phyloP scores from a whole-genome alignment of 2,888 invertebrate genomes.

The Tinea semifulvella region DNA sequence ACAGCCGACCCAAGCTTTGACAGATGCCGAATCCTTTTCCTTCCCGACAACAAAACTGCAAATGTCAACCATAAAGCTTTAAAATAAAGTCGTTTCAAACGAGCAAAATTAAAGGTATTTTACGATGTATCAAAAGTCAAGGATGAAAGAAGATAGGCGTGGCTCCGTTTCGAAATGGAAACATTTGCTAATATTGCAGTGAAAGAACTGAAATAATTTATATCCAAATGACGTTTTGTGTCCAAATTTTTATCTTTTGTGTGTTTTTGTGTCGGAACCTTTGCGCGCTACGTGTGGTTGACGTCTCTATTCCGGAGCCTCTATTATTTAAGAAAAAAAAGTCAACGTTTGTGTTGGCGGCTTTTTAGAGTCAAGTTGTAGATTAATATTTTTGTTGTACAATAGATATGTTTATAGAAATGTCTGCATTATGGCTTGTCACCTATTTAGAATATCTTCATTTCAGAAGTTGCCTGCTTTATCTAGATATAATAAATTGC shows the following conservation, averaged over 20 bases:
- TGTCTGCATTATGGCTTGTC: no score
- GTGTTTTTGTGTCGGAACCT: constrained; percentile 52
- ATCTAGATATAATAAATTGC: no score
- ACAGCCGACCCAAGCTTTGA: constrained; percentile 9
- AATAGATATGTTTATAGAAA: constrained; percentile 1
- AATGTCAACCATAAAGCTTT: not conserved
- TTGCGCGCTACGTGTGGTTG: constrained; percentile 50
- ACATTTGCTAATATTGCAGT: constrained; percentile 67
- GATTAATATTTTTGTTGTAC: constrained; percentile 12
- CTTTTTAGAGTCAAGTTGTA: constrained; percentile 1
- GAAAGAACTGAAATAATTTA: constrained; percentile 66
- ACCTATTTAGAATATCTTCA: no score
- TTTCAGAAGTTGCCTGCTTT: no score
- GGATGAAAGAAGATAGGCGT: constrained; percentile 35
- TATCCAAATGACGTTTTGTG: constrained; percentile 63
- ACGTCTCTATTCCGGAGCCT: constrained; percentile 57
- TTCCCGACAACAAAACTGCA: not conserved
- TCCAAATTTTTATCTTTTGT: constrained; percentile 59
- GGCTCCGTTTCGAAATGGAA: constrained; percentile 58
- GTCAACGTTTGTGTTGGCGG: not conserved
- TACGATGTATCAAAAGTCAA: not conserved
- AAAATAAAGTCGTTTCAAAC: not conserved
- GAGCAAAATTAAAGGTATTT: not conserved
- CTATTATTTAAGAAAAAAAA: constrained; percentile 30
- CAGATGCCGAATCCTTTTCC: not conserved